These are phyloP conservation scores for Hyla sarda DNA, from an alignment of 2,113 vertebrate species.

Conservation along the genomic window DNA sequence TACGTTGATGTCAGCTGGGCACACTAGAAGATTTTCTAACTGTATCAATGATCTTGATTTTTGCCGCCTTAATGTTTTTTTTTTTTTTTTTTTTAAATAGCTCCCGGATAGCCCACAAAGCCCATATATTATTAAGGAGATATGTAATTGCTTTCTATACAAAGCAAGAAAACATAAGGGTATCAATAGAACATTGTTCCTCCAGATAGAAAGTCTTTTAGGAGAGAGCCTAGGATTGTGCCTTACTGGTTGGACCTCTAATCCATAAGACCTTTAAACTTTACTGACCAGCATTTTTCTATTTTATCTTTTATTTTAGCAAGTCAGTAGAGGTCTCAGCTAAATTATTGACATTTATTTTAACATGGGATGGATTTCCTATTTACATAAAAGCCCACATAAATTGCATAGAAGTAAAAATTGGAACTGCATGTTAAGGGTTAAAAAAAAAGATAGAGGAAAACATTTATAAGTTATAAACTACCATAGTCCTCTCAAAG, in stretches of 20 bases:
- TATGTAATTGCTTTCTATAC: neutral
- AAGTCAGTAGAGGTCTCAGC: neutral
- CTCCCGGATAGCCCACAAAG: neutral
- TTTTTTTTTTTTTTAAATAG: neutral
- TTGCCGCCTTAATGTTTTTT: neutral
- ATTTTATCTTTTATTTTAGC: too few species aligned
- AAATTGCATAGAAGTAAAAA: neutral
- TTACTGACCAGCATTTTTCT: too few species aligned
- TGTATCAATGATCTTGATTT: neutral
- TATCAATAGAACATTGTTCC: too few species aligned
- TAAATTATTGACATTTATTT: neutral
- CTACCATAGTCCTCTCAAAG: neutral
- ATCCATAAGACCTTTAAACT: too few species aligned
- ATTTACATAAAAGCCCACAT: neutral
- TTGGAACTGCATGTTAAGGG: neutral
- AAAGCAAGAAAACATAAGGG: neutral
- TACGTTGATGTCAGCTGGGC: neutral
- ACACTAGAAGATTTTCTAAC: neutral
- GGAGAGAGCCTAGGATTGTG: too few species aligned
- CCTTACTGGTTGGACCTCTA: too few species aligned
- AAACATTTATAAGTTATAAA: constrained; percentile 9
- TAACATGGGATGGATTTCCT: too few species aligned
- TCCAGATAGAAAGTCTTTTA: too few species aligned
- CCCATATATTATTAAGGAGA: neutral
- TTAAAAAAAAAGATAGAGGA: neutral